phyloP scores from a whole-genome alignment of 37 sponge, comb jelly and placozoan species.

The Beroe forskalii region DNA sequence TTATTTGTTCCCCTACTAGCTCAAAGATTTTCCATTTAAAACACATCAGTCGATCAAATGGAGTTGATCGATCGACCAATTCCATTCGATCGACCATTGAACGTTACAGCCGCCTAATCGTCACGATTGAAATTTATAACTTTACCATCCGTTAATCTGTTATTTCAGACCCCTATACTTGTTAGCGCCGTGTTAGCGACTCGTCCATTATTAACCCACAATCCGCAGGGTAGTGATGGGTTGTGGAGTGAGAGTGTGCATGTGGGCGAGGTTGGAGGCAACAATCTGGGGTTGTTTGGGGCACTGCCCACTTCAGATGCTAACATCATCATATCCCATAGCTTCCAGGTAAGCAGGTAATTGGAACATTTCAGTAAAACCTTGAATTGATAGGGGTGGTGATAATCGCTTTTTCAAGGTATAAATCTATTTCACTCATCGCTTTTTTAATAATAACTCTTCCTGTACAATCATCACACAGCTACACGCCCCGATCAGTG shows the following conservation, averaged over 20 bases:
- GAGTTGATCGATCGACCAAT: no score
- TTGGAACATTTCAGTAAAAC: background rate
- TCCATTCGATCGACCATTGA: no score
- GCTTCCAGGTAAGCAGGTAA: conserved; percentile 28
- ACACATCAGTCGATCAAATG: no score
- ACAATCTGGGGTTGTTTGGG: conserved; percentile 41
- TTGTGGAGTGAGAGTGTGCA: conserved; percentile 35
- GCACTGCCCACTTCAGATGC: background rate
- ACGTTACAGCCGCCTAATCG: no score
- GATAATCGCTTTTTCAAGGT: background rate
- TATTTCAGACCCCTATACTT: no score
- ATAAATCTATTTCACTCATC: no score
- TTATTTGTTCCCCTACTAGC: no score
- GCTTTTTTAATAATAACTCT: background rate
- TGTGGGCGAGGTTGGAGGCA: conserved; percentile 61
- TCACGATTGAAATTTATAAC: no score
- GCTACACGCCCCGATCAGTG: background rate
- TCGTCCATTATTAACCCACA: no score
- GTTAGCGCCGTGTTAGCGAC: no score
- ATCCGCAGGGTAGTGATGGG: conserved; percentile 13
- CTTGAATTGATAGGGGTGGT: background rate
- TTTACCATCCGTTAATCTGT: no score
- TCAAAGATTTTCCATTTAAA: no score
- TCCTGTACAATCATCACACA: background rate
- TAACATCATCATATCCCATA: background rate